phyloP scores from a whole-genome alignment of 2,797 vertebrate species.

The Sphenopsis melanotis region DNA sequence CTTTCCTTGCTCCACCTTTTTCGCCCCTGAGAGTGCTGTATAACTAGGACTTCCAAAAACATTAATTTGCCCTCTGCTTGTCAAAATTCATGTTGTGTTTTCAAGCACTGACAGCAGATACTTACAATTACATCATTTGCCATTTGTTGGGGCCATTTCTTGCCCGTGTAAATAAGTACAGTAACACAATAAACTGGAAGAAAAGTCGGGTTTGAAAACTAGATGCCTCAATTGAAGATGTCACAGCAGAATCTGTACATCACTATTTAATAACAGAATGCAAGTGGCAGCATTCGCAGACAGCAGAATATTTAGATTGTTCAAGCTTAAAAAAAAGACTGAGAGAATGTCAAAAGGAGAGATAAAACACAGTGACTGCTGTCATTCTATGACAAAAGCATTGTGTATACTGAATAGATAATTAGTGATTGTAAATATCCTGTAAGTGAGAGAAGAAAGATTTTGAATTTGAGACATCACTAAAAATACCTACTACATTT shows the following conservation, averaged over 20 bases:
- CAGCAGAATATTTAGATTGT: slow-evolving; percentile 13
- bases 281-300: slow-evolving; percentile 5
- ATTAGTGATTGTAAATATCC: slow-evolving; percentile 21
- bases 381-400: slow-evolving; percentile 18
- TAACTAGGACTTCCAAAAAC: not conserved
- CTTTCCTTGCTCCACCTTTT: not conserved
- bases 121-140: not conserved
- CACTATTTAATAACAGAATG: not conserved
- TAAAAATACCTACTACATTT: not conserved
- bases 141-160: not conserved
- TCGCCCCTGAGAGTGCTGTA: not conserved
- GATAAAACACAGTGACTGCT: not conserved
- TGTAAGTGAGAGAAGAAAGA: slow-evolving; percentile 5
- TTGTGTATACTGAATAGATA: slow-evolving; percentile 24
- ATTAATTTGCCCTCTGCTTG: not conserved
- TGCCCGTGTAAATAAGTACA: not conserved
- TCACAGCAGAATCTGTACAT: not conserved
- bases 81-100: not conserved
- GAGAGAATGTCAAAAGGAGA: not conserved
- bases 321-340: not conserved
- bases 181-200: not conserved
- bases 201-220: not conserved
- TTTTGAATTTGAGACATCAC: not conserved
- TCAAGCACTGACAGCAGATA: not conserved
- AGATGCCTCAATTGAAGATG: not conserved